Conservation (phyloP, 2,113 vertebrate species). For the Tyrannus savana region DNA sequence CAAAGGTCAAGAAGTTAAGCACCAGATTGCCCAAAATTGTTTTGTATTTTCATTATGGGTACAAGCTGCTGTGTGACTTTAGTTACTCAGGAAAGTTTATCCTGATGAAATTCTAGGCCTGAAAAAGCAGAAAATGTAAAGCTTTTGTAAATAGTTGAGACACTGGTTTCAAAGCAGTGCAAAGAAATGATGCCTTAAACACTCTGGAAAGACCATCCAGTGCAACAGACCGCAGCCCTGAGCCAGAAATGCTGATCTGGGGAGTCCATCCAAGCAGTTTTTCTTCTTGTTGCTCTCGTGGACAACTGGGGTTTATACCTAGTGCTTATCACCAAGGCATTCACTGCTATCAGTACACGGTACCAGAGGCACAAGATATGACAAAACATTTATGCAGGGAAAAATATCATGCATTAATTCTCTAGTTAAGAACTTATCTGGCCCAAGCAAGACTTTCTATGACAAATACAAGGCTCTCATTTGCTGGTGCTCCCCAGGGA, state of each 20-base stretch:
- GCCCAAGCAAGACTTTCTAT: background rate
- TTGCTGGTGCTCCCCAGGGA: background rate
- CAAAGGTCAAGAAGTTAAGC: background rate
- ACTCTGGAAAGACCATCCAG: background rate
- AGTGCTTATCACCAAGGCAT: background rate
- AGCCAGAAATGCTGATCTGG: background rate
- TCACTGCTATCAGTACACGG: background rate
- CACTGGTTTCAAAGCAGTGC: background rate
- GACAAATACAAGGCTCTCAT: background rate
- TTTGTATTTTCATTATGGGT: background rate
- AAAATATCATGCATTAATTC: background rate
- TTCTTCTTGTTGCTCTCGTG: fast-evolving
- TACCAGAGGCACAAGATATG: background rate
- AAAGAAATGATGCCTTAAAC: background rate
- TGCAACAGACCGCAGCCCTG: background rate
- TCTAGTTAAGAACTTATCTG: background rate
- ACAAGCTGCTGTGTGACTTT: background rate
- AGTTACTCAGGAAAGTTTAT: background rate
- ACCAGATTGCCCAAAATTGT: background rate
- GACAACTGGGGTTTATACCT: background rate
- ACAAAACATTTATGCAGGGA: background rate
- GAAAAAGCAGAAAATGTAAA: background rate
- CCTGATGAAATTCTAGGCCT: background rate
- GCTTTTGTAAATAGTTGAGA: background rate
- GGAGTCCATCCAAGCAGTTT: background rate